Evolutionary conservation across 2,797 vertebrate species (phyloP), one percentile per base, ranked within the genome.

Genomic region (Amniataba percoides): DNA sequence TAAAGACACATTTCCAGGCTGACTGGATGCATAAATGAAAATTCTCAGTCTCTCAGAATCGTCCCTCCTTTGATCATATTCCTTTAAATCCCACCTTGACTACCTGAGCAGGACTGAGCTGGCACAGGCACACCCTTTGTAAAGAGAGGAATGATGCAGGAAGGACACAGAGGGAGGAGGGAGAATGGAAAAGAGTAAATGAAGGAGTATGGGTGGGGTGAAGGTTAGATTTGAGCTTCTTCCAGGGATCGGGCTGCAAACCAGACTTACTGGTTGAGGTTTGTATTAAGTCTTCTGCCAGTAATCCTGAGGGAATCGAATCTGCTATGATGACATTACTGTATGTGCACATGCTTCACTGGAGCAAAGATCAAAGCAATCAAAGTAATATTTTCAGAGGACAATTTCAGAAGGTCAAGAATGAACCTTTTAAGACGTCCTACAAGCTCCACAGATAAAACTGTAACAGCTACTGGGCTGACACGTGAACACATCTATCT

Each of bases 61-160:
- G 19, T 8, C 0, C 14, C 1, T 51, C 10, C 15, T 62, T 65
- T 78, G 25, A 65, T 67, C 4, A 3, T 15, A 19, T 21, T 69
- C 23, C 52, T 77, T 78, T 65, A 25, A 40, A 40, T 66, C 27
- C 8, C 6, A 21, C n/a, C 34, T 16, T 16, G 27, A 83, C 72
- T 59, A 67, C 68, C 79, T 82, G 88, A 86, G 78, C 86, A 84
- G 71, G 80, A 81, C 66, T 66, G 72, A 81, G 86, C 85, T 69
- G 74, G 81, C 80, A 83, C 83, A 91, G 89, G 87, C 92, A 92
- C 92, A 52, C 93, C 92, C 83, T 93, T 86, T 82, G 89, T 88
- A 85, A 93, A 93, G 89, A 92, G 13, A 76, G 79, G 53, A 68
- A 65, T 23, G 62, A 66, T 43, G 42, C 51, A 81, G 53, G 69